Percentiles rank a stretch among this genome's conserved stretches.
Evolutionary conservation across 2,113 vertebrate genomes (phyloP).

Genomic region (Datnioides undecimradiatus): DNA sequence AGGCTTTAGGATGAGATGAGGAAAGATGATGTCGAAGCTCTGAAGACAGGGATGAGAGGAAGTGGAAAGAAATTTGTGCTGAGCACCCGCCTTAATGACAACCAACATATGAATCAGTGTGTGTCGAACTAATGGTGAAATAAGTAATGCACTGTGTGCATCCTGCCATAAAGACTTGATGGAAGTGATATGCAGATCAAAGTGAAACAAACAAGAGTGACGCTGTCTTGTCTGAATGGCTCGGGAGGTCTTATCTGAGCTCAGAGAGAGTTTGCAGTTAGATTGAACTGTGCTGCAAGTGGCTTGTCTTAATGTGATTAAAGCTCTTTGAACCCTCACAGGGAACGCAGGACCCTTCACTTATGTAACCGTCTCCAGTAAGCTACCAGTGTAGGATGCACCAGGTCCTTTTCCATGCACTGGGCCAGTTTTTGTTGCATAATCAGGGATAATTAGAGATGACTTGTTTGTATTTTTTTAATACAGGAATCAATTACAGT

Average conservation of each 20-base stretch:
- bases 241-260: constrained; percentile 58
- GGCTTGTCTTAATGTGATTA: constrained; percentile 81
- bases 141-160: constrained; percentile 37
- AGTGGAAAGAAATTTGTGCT: constrained; percentile 8
- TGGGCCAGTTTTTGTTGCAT: neutral
- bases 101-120: constrained; percentile 20
- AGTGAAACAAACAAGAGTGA: constrained; percentile 57
- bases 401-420: neutral
- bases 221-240: constrained; percentile 57
- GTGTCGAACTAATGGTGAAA: constrained; percentile 58
- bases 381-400: neutral
- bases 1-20: constrained; percentile 56
- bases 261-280: constrained; percentile 63
- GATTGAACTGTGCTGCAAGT: constrained; percentile 65
- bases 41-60: constrained; percentile 37
- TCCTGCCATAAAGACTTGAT: constrained; percentile 47
- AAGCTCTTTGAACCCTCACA: constrained; percentile 61
- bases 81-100: constrained; percentile 13
- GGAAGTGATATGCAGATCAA: constrained; percentile 62
- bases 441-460: neutral
- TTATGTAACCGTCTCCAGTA: constrained; percentile 33
- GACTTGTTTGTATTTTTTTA: neutral
- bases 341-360: constrained; percentile 12
- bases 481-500: neutral
- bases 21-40: constrained; percentile 33